Conservation (phyloP, 2,888 invertebrate species). For the Thereva nobilitata region DNA sequence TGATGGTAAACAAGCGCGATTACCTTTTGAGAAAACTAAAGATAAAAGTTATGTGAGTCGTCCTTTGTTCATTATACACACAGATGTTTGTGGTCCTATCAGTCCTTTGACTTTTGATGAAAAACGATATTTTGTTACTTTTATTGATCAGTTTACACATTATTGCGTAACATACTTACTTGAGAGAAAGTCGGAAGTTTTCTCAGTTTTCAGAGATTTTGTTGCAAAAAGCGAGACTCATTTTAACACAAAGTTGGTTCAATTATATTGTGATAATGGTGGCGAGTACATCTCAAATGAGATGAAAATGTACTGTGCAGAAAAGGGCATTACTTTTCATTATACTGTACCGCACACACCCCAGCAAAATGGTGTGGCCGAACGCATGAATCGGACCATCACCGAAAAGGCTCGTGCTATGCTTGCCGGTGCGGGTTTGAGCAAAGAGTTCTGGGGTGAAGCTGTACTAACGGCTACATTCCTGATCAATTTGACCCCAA, state of each 20-base stretch:
- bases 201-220: constrained; percentile 43
- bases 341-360: constrained; percentile 51
- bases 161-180: constrained; percentile 44
- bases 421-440: constrained; percentile 46
- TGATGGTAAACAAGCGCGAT: constrained; percentile 38
- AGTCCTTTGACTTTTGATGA: constrained; percentile 47
- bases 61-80: constrained; percentile 49
- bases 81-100: constrained; percentile 50
- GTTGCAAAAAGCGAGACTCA: constrained; percentile 43
- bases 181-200: constrained; percentile 46
- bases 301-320: constrained; percentile 46
- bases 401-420: constrained; percentile 51
- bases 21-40: constrained; percentile 46
- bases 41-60: constrained; percentile 43
- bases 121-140: constrained; percentile 48
- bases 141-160: constrained; percentile 46
- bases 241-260: constrained; percentile 46
- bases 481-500: constrained; percentile 50
- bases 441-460: constrained; percentile 51
- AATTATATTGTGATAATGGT: constrained; percentile 48
- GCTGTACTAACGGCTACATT: constrained; percentile 50
- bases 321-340: constrained; percentile 48
- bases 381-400: constrained; percentile 50
- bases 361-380: constrained; percentile 51
- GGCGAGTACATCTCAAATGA: constrained; percentile 35